These are phyloP conservation scores for Clarias magur DNA, from an alignment of 2,113 vertebrate genomes.

Conservation along the genomic window DNA sequence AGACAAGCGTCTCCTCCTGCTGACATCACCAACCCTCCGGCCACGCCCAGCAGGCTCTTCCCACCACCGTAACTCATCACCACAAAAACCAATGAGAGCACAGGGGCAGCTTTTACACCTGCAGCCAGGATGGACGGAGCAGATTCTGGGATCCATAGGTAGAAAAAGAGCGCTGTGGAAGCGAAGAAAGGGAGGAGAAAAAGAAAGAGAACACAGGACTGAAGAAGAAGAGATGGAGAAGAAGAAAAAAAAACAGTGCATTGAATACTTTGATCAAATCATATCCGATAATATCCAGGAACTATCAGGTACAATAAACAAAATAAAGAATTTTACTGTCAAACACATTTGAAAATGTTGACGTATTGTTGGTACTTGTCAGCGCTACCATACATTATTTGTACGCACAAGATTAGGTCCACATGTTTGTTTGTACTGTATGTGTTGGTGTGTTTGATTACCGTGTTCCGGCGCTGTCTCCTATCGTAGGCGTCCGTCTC, in stretches of 20 bases:
- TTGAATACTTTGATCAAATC: background rate
- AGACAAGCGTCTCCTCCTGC: conserved; percentile 79
- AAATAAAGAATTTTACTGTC: background rate
- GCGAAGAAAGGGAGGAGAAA: conserved; percentile 70
- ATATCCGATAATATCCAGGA: background rate
- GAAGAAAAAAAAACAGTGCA: background rate
- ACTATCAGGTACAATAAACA: background rate
- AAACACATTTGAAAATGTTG: background rate
- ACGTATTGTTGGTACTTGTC: background rate
- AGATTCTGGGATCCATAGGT: conserved; percentile 71
- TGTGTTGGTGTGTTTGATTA: conserved; percentile 44
- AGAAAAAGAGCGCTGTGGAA: conserved; percentile 68
- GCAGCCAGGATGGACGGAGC: conserved; percentile 64
- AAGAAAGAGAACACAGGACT: conserved; percentile 70
- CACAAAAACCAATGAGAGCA: conserved; percentile 64
- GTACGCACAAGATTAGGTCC: background rate
- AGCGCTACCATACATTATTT: background rate
- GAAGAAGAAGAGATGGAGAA: conserved; percentile 41
- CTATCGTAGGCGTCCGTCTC: conserved; percentile 73
- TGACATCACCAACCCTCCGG: conserved; percentile 74
- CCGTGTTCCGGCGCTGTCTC: conserved; percentile 70
- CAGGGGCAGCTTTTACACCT: conserved; percentile 75
- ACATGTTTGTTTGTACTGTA: background rate
- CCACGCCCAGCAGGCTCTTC: conserved; percentile 62
- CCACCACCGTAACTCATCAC: conserved; percentile 73